Percentiles rank a stretch among this genome's conserved stretches.
Evolutionary conservation across 2,113 vertebrate genomes (phyloP).

Genomic region (Ibidorhyncha struthersii): DNA sequence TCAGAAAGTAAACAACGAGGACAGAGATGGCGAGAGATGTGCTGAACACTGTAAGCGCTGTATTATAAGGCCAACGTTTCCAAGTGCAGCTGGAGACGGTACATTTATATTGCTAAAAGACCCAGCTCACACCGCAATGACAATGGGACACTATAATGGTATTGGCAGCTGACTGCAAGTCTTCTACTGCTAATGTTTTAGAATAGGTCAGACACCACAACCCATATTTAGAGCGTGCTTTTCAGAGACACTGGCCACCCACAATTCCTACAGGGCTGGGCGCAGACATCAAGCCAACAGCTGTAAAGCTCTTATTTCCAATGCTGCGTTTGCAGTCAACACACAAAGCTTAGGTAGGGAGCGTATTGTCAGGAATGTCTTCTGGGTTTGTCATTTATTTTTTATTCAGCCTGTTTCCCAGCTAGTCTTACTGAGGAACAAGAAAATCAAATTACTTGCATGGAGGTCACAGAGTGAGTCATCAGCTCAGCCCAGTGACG

Average conservation of each 20-base stretch:
- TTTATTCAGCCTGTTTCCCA: neutral
- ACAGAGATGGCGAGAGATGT: neutral
- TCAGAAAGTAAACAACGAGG: neutral
- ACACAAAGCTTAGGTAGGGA: conserved; percentile 54
- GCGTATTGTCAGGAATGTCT: conserved; percentile 7
- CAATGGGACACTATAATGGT: neutral
- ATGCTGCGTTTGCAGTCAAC: conserved; percentile 25
- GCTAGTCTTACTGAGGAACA: conserved; percentile 15
- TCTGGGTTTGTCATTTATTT: neutral
- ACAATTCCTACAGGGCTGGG: conserved; percentile 32
- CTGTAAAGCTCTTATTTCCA: conserved; percentile 27
- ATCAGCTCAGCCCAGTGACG: conserved; percentile 52
- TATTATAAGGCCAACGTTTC: neutral
- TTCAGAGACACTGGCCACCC: conserved; percentile 54
- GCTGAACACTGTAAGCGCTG: neutral
- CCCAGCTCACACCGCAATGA: neutral
- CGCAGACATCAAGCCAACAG: conserved; percentile 27
- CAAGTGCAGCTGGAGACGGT: neutral
- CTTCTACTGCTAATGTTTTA: conserved; percentile 16
- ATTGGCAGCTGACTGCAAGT: conserved; percentile 19
- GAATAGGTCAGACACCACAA: conserved; percentile 41
- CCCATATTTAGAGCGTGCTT: conserved; percentile 37
- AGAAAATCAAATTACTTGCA: conserved; percentile 61
- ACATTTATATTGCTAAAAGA: neutral
- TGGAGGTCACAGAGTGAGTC: conserved; percentile 68